Evolutionary conservation across 2,888 invertebrate genomes (phyloP), one percentile per base, ranked within the genome.

Genomic region (Endotricha flammealis): DNA sequence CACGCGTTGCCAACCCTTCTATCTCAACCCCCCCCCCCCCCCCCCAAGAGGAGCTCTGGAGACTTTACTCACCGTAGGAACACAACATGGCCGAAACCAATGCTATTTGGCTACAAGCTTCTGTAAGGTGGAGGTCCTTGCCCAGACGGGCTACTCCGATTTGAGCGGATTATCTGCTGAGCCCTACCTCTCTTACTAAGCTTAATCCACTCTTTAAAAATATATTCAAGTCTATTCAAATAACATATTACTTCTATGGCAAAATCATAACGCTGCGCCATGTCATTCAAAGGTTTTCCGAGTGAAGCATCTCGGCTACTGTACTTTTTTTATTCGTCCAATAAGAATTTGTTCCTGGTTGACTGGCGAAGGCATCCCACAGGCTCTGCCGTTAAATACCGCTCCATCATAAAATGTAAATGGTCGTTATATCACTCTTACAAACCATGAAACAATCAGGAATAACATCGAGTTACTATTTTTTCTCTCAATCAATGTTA

Each of bases 281-380:
- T 70, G 64, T 60, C 75, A 77, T 79, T 79, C 76, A 81, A 64
- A 73, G 74, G 74, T 78, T 79, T 79, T 56, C 69, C 70, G 64
- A 60, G 64, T 62, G 60, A 53, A 60, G 55, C 53, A 54, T 62
- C 62, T 54, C 55, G 56, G 53, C 64, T 63, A 64, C 68, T 57
- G 70, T 56, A 64, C 54, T 51, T 53, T 47, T 53, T 60, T 58
- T 75, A 80, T 80, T 68, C 67, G 57, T 45, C 53, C 58, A 64
- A 65, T 68, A 70, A 68, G 74, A 78, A 75, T 77, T 67, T 70
- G 80, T 86, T 86, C 83, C 85, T 86, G 83, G 77, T 82, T 61
- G 73, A 70, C 79, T 52, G 57, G 67, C 53, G 31, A 44, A 57
- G 66, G 78, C 62, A 82, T 80, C 69, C 59, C 53, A 56, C 48